These are phyloP conservation scores for Anarrhichthys ocellatus DNA, from an alignment of 2,113 vertebrate species.

Conservation along the genomic window DNA sequence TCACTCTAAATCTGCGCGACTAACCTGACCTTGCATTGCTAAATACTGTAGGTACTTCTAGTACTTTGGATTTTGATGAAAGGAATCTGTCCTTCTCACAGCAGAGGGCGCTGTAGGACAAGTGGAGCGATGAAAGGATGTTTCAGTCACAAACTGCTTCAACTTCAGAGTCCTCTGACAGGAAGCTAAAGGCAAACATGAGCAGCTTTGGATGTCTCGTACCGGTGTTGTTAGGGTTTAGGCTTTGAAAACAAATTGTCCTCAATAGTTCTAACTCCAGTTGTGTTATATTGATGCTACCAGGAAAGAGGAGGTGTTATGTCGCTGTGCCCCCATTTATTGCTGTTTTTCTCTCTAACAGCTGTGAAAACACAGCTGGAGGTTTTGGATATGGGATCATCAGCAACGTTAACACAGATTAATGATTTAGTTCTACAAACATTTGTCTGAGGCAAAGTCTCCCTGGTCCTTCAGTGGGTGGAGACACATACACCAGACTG, in stretches of 20 bases:
- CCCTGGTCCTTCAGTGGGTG: neutral
- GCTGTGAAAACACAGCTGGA: slow-evolving; percentile 62
- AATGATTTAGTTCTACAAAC: slow-evolving; percentile 44
- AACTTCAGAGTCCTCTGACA: neutral
- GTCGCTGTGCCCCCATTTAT: neutral
- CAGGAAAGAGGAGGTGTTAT: slow-evolving; percentile 27
- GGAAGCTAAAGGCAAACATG: neutral
- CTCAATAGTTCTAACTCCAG: slow-evolving; percentile 26
- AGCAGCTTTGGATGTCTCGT: neutral
- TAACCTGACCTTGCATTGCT: neutral
- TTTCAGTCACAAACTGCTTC: neutral
- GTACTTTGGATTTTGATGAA: neutral
- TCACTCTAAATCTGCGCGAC: neutral
- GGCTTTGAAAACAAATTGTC: slow-evolving; percentile 9
- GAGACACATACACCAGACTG: neutral
- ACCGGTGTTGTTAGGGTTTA: neutral
- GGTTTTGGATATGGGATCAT: slow-evolving; percentile 16
- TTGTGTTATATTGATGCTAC: slow-evolving; percentile 24
- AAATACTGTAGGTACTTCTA: neutral
- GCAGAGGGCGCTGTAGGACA: slow-evolving; percentile 37
- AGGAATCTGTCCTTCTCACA: slow-evolving; percentile 2
- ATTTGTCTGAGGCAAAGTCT: slow-evolving; percentile 9
- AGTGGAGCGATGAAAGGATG: neutral
- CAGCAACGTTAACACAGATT: slow-evolving; percentile 16
- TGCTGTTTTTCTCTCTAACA: slow-evolving; percentile 28